Evolutionary conservation across 2,797 vertebrate genomes (phyloP), one percentile per base, ranked within the genome.

Genomic region (Rhabdomys pumilio): DNA sequence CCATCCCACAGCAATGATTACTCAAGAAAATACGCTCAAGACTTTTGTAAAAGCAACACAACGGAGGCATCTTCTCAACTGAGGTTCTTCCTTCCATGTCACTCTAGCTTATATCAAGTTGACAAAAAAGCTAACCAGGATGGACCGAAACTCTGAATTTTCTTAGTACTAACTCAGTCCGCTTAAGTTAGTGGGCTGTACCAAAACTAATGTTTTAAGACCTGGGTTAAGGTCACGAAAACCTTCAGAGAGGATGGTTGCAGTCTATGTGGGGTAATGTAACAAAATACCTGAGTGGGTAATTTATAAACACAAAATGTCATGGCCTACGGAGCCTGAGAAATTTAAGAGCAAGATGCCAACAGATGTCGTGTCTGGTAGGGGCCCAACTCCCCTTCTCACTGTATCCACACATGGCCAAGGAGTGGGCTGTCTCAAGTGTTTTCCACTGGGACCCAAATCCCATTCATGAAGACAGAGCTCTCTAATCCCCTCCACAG

Each of bases 181-280:
- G 6, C n/a, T 95, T 41, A 44, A 75, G 55, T 82, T 59, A 89
- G 5, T 24, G 50, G 38, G 4, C 44, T 69, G 85, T 89, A 53
- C 82, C 65, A 82, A 97, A 90, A 92, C 38, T 67, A 90, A 80
- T 26, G n/a, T 14, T 79, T 38, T 47, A 79, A 90, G 84, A 84
- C 31, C 88, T 29, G 65, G 53, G 3, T 19, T 14, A 89, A 94
- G 29, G 55, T 20, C 55, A 63, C 92, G 38, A 47, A 84, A 81
- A 63, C 11, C 73, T 31, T 14, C 19, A 67, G 17, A 91, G 38
- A 82, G 31, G 44, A 3, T 31, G 44, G 8, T 6, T 34, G 29
- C 44, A 20, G 8, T 80, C 73, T 15, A 17, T 50, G 26, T 22
- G n/a, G 29, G 29, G n/a, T 53, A 15, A 65, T 26, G 7, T 47